Evolutionary conservation across 1,140 invertebrate species (phyloP), one percentile per base, ranked within the genome.

Genomic region (Cydia strobilella): DNA sequence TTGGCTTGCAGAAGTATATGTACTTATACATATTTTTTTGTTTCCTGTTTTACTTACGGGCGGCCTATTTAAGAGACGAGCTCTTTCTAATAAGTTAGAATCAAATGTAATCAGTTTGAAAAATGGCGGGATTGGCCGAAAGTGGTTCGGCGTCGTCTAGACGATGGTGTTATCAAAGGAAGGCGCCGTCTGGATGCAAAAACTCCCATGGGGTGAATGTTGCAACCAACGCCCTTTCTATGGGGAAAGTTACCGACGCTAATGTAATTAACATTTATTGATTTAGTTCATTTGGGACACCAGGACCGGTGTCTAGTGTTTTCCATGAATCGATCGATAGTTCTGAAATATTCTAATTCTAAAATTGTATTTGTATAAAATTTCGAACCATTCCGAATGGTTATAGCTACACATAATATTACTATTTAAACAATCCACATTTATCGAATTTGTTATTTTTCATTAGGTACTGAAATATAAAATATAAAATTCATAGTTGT

Each of bases 61-160:
- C 42, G 13, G 42, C 3, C 4, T 15, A 9, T 45, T 45, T 45
- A 39, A 45, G 42, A 31, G 31, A 31, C 31, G 31, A 45, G 42
- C 12, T 13, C 15, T 45, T 59, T 59, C 7, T 59, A 59, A 51
- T 18, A 51, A 51, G 18, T 23, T 59, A 59, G 0, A 23, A 1
- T 12, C 6, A 7, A 0, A 4, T 7, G n/a, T 66, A 31, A 35
- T 69, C 31, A 42, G n/a, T 35, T 69, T 39, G 25, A 69, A 39
- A 69, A 69, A 66, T 31, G 25, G 63, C 65, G 15, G 20, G 5
- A 4, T 35, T 69, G 27, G 13, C 4, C 13, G 65, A 35, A 69
- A 72, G 39, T 48, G 39, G 42, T 51, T 45, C 45, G 71, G 71
- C 71, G 71, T 23, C 71, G 71, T 72, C 71, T 72, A 72, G 71